Conservation (phyloP, 1,140 invertebrate genomes). For the Coptotermes formosanus region DNA sequence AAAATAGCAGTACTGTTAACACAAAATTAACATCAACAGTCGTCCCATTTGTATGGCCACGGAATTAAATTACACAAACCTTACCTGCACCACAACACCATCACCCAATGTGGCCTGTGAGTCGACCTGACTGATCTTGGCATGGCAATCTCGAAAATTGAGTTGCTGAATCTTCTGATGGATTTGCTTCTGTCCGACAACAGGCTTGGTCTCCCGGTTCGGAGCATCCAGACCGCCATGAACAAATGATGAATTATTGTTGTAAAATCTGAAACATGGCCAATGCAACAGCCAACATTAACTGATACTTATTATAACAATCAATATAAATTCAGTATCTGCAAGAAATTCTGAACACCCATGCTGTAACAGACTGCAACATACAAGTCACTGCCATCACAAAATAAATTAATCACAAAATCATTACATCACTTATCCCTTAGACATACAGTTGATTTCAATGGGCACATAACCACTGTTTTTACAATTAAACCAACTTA, state of each 20-base stretch:
- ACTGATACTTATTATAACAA: too few species aligned
- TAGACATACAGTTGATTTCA: too few species aligned
- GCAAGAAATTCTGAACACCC: too few species aligned
- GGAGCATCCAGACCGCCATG: conserved; percentile 84
- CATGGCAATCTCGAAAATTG: conserved; percentile 95
- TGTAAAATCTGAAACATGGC: conserved; percentile 77
- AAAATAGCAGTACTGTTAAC: conserved; percentile 19
- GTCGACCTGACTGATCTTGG: conserved; percentile 89
- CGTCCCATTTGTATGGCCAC: too few species aligned
- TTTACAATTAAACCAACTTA: too few species aligned
- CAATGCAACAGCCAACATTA: too few species aligned
- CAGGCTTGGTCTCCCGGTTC: conserved; percentile 78
- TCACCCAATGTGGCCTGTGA: conserved; percentile 85
- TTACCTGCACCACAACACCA: conserved; percentile 91
- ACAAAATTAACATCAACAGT: neutral
- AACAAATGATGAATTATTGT: conserved; percentile 91
- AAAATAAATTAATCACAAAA: too few species aligned
- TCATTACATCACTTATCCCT: too few species aligned
- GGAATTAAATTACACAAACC: neutral
- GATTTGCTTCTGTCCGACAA: conserved; percentile 90
- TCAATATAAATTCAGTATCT: too few species aligned
- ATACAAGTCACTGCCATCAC: too few species aligned
- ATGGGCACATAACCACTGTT: too few species aligned
- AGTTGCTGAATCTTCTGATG: conserved; percentile 93
- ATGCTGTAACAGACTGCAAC: too few species aligned